Evolutionary conservation across 2,797 vertebrate genomes (phyloP).

Genomic region (Protonibea diacanthus): DNA sequence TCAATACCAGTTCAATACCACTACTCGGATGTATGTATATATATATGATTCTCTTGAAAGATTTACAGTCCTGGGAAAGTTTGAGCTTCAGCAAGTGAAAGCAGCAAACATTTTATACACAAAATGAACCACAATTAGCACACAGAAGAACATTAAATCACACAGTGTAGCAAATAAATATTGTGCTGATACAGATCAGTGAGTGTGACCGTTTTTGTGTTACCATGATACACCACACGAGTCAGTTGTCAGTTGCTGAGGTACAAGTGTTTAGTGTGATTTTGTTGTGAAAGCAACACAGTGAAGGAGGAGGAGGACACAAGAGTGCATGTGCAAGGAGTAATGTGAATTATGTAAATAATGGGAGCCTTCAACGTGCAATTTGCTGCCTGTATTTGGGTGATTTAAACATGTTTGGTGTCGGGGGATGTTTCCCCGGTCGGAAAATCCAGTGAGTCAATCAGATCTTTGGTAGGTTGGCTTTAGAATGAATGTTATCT

Average conservation of each 20-base stretch:
- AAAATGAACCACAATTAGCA: neutral
- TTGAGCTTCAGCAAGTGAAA: neutral
- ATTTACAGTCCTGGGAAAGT: neutral
- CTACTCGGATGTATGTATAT: neutral
- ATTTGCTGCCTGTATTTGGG: neutral
- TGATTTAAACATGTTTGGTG: neutral
- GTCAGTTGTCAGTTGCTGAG: slow-evolving; percentile 6
- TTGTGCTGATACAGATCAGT: slow-evolving; percentile 3
- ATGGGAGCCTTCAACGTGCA: neutral
- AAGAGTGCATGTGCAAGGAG: neutral
- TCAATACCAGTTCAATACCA: neutral
- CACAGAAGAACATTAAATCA: neutral
- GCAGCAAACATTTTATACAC: neutral
- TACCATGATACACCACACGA: neutral
- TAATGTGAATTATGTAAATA: neutral
- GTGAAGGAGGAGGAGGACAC: neutral
- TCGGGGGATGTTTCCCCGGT: neutral
- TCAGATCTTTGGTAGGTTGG: neutral
- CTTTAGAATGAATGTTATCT: neutral
- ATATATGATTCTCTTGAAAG: neutral
- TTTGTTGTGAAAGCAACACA: neutral
- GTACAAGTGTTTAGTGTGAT: neutral
- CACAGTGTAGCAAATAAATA: neutral
- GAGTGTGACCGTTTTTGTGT: neutral
- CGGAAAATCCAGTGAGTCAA: neutral